These are phyloP conservation scores for Nyctibius grandis DNA, from an alignment of 2,797 vertebrate genomes.

Conservation along the genomic window DNA sequence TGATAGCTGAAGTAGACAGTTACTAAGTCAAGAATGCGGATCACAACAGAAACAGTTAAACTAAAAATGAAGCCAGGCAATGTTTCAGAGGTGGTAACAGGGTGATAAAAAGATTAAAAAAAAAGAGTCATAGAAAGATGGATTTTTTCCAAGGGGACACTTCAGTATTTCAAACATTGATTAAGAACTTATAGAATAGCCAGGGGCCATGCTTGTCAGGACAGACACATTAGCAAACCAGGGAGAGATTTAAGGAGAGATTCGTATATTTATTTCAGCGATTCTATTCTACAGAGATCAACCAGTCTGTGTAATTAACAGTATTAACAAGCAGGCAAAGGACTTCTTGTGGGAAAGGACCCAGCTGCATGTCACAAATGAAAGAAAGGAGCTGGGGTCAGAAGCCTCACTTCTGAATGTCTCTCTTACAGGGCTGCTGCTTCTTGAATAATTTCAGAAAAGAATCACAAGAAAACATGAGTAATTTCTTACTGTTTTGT, in stretches of 20 bases:
- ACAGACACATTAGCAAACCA: background rate
- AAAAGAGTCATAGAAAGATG: background rate
- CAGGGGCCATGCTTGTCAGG: background rate
- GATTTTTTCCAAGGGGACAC: background rate
- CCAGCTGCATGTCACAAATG: background rate
- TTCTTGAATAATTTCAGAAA: background rate
- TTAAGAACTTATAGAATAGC: background rate
- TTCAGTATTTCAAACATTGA: background rate
- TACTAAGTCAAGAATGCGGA: background rate
- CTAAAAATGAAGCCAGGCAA: background rate
- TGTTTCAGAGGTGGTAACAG: background rate
- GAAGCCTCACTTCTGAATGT: background rate
- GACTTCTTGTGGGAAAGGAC: background rate
- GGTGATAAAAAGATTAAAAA: background rate
- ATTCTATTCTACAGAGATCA: background rate
- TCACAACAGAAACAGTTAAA: background rate
- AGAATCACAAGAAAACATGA: background rate
- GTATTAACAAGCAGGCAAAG: background rate
- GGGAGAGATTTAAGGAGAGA: background rate
- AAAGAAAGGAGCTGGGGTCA: background rate
- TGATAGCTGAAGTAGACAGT: background rate
- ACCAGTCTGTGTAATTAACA: background rate
- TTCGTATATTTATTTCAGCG: background rate
- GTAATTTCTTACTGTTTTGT: background rate
- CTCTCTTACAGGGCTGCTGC: background rate